Conservation (phyloP, 2,113 vertebrate genomes). For the Lutjanus erythropterus region DNA sequence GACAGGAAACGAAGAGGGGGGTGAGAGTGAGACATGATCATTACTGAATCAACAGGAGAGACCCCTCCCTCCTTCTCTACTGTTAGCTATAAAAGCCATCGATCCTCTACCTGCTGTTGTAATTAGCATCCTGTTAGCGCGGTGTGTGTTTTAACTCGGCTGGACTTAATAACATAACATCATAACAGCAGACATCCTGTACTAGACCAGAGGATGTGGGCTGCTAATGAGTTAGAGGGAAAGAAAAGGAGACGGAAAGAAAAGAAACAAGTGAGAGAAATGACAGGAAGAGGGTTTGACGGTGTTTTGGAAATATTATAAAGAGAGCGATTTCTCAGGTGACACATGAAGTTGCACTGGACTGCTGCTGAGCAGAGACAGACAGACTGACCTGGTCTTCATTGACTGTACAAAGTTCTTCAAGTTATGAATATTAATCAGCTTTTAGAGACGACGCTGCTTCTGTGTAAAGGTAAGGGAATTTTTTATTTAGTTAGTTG, state of each 20-base stretch:
- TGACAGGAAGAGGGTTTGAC: neutral
- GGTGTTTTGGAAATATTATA: too few species aligned
- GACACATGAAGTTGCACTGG: too few species aligned
- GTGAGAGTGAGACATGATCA: constrained; percentile 1
- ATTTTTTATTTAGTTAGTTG: too few species aligned
- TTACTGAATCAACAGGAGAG: neutral
- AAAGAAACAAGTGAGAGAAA: neutral
- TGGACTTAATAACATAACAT: too few species aligned
- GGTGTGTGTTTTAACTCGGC: neutral
- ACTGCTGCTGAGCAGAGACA: too few species aligned
- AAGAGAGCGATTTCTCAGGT: too few species aligned
- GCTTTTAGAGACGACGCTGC: too few species aligned
- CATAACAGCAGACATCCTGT: neutral
- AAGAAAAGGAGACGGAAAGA: neutral
- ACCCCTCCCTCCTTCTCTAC: neutral
- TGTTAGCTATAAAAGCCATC: neutral
- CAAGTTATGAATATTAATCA: too few species aligned
- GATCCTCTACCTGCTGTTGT: neutral
- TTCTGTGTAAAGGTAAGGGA: too few species aligned
- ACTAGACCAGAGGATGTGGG: neutral
- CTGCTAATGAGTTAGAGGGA: neutral
- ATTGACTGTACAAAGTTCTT: too few species aligned
- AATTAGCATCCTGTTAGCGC: constrained; percentile 16
- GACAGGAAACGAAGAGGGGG: neutral
- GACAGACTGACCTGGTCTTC: too few species aligned